Conservation (phyloP, 2,113 vertebrate genomes). For the Malurus cyaneus region DNA sequence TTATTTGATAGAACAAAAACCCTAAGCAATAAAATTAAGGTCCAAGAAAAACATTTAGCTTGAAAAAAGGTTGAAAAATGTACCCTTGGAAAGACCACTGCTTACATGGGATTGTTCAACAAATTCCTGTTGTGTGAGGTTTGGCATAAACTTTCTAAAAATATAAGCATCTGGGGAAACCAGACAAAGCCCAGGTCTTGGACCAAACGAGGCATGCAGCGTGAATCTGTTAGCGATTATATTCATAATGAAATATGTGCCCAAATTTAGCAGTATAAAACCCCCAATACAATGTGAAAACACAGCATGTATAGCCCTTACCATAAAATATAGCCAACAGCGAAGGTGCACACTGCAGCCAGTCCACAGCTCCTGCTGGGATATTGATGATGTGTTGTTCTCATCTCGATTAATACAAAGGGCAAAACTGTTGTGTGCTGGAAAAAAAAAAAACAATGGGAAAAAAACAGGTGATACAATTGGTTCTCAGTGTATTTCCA, state of each 20-base stretch:
- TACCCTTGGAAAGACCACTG: slow-evolving; percentile 73
- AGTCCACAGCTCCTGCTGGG: slow-evolving; percentile 90
- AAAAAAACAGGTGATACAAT: slow-evolving; percentile 58
- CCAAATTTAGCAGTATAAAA: slow-evolving; percentile 71
- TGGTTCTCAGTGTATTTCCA: not conserved
- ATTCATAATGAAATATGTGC: slow-evolving; percentile 72
- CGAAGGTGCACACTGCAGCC: slow-evolving; percentile 86
- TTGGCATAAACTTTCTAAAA: slow-evolving; percentile 79
- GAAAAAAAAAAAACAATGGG: slow-evolving; percentile 25
- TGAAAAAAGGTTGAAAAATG: slow-evolving; percentile 76
- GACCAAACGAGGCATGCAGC: slow-evolving; percentile 67
- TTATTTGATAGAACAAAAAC: slow-evolving; percentile 56
- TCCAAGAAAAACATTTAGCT: slow-evolving; percentile 76
- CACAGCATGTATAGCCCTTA: slow-evolving; percentile 74
- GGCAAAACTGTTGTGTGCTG: slow-evolving; percentile 98
- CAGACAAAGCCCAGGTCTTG: slow-evolving; percentile 79
- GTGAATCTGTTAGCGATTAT: slow-evolving; percentile 76
- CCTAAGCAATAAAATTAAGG: slow-evolving; percentile 65
- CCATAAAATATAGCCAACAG: slow-evolving; percentile 94
- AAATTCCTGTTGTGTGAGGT: slow-evolving; percentile 81
- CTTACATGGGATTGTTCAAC: slow-evolving; percentile 79
- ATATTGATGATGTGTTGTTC: slow-evolving; percentile 92
- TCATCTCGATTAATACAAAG: slow-evolving; percentile 99
- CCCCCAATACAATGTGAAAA: slow-evolving; percentile 58
- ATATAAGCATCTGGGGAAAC: slow-evolving; percentile 78